phyloP scores from a whole-genome alignment of 2,888 invertebrate genomes.

The Lasioglossum villosulum region DNA sequence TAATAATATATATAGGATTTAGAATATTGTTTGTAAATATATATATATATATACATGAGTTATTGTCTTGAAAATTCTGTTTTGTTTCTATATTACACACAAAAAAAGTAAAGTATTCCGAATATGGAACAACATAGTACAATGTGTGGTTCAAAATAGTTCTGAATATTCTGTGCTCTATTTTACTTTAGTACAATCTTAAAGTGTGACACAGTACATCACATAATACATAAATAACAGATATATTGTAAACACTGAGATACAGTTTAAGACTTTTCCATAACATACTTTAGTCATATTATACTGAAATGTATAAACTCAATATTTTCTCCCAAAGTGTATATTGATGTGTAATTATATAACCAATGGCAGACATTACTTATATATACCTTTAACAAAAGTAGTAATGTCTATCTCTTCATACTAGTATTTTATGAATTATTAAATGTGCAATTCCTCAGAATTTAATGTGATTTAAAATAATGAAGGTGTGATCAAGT shows the following conservation, averaged over 20 bases:
- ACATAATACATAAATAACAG: conserved; percentile 14
- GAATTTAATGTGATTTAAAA: conserved; percentile 38
- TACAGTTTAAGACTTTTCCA: conserved; percentile 26
- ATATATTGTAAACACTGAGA: conserved; percentile 20
- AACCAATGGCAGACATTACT: conserved; percentile 34
- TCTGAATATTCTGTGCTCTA: conserved; percentile 31
- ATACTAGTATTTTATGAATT: conserved; percentile 31
- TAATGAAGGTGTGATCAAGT: conserved; percentile 12
- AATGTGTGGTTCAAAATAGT: conserved; percentile 26
- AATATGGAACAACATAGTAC: conserved; percentile 31
- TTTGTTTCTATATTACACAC: background rate
- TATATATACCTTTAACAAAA: conserved; percentile 19
- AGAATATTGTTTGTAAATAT: background rate
- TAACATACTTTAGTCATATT: conserved; percentile 31
- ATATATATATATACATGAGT: background rate
- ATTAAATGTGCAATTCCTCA: conserved; percentile 36
- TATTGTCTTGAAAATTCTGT: background rate
- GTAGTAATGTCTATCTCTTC: conserved; percentile 25
- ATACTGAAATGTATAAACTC: conserved; percentile 35
- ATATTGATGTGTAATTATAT: conserved; percentile 47
- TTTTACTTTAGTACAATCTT: conserved; percentile 30
- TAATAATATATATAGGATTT: background rate
- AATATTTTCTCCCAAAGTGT: conserved; percentile 45
- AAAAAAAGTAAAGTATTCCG: conserved; percentile 13
- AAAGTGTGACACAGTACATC: conserved; percentile 9